A percentile compares a stretch with the other conserved stretches of the same genome.
phyloP scores from a whole-genome alignment of 2,888 invertebrate genomes.

The Candidula unifasciata region DNA sequence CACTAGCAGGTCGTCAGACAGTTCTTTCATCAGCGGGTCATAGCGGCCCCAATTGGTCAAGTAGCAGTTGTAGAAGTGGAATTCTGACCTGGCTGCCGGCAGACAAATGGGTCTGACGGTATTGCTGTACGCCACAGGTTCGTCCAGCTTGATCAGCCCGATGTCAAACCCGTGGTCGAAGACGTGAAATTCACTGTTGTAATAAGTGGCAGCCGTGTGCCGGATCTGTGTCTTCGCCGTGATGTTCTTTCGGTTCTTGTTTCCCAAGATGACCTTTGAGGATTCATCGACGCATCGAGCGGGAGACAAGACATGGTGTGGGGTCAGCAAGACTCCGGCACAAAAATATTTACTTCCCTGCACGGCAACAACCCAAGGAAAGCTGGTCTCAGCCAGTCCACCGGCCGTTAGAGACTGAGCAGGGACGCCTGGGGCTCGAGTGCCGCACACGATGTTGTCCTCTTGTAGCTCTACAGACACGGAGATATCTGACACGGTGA shows the following conservation, averaged over 20 bases:
- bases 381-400: not conserved
- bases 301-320: not conserved
- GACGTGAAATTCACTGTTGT: not conserved
- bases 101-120: not conserved
- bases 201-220: too few species aligned
- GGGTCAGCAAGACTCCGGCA: not conserved
- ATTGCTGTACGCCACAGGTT: not conserved
- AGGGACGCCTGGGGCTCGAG: too few species aligned
- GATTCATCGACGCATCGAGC: not conserved
- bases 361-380: not conserved
- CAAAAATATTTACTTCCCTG: not conserved
- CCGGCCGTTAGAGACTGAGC: not conserved
- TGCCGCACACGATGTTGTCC: not conserved
- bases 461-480: too few species aligned
- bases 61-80: not conserved
- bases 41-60: not conserved
- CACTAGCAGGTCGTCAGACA: not conserved
- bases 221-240: not conserved
- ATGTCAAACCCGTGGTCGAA: not conserved
- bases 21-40: not conserved
- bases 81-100: not conserved
- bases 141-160: not conserved
- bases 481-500: not conserved
- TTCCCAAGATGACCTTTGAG: not conserved
- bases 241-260: not conserved